Evolutionary conservation across 2,797 vertebrate genomes (phyloP).

Genomic region (Fundulus diaphanus): DNA sequence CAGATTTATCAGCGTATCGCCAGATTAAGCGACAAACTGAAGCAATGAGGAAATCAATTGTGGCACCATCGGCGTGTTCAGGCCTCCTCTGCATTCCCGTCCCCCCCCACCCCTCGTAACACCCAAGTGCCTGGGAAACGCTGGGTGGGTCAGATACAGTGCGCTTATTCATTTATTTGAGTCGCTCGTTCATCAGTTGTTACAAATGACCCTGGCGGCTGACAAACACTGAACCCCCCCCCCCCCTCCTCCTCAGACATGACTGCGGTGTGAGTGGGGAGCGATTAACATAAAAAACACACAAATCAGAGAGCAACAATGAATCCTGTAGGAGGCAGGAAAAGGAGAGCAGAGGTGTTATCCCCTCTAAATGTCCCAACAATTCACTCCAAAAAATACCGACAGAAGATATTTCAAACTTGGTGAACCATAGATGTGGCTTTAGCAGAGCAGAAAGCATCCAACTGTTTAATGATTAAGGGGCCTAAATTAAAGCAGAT

Average conservation of each 20-base stretch:
- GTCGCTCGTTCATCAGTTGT: slow-evolving; percentile 80
- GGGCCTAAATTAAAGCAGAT: background rate
- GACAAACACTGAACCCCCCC: slow-evolving; percentile 63
- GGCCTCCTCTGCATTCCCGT: slow-evolving; percentile 30
- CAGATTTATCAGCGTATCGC: slow-evolving; percentile 86
- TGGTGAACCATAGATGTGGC: background rate
- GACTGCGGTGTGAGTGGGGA: slow-evolving; percentile 61
- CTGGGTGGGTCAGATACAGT: slow-evolving; percentile 73
- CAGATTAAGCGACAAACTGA: slow-evolving; percentile 86
- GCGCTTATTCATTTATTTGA: slow-evolving; percentile 83
- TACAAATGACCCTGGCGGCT: slow-evolving; percentile 80
- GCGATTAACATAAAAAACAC: slow-evolving; percentile 80
- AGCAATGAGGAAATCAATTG: slow-evolving; percentile 86
- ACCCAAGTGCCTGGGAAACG: slow-evolving; percentile 69
- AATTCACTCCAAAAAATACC: slow-evolving; percentile 27
- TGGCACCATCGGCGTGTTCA: slow-evolving; percentile 72
- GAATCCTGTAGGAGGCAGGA: slow-evolving; percentile 61
- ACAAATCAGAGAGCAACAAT: slow-evolving; percentile 77
- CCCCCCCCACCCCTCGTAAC: slow-evolving; percentile 10
- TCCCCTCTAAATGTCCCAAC: slow-evolving; percentile 34
- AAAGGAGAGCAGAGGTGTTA: slow-evolving; percentile 53
- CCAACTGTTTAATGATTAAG: background rate
- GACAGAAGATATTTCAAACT: slow-evolving; percentile 11
- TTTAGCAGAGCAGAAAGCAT: background rate
- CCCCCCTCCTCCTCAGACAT: slow-evolving; percentile 56